Conservation (phyloP, 2,113 vertebrate genomes). For the Dasyurus viverrinus region DNA sequence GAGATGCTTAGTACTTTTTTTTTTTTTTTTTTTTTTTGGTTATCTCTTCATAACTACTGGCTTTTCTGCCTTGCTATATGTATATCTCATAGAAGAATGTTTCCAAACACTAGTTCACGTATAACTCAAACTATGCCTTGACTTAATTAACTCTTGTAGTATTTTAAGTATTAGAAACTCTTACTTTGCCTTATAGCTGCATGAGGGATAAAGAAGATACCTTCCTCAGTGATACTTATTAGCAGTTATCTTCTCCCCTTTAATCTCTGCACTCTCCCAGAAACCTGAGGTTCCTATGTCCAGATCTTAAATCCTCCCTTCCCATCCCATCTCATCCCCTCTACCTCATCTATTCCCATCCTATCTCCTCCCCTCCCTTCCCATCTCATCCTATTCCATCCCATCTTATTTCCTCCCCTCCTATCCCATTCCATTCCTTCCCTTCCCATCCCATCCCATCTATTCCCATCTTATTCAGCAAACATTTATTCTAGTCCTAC, state of each 20-base stretch:
- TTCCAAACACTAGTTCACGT: background rate
- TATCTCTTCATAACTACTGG: background rate
- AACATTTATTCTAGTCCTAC: background rate
- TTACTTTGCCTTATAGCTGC: background rate
- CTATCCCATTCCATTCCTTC: no score
- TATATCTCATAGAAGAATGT: background rate
- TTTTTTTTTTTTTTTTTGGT: no score
- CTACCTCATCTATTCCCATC: background rate
- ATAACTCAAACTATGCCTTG: background rate
- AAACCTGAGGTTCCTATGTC: background rate
- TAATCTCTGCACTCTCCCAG: background rate
- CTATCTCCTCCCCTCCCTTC: background rate
- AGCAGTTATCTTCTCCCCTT: background rate
- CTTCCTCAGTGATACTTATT: background rate
- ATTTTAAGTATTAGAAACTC: background rate
- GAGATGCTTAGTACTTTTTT: background rate
- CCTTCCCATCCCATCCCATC: background rate
- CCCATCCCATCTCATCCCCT: background rate
- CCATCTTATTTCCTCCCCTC: no score
- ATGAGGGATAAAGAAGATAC: background rate
- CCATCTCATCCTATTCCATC: background rate
- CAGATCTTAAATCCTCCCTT: background rate
- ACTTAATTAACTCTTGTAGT: background rate
- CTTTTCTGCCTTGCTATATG: background rate
- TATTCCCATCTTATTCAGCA: background rate